Evolutionary conservation across 2,797 vertebrate genomes (phyloP), one percentile per base, ranked within the genome.

Genomic region (Salarias fasciatus): DNA sequence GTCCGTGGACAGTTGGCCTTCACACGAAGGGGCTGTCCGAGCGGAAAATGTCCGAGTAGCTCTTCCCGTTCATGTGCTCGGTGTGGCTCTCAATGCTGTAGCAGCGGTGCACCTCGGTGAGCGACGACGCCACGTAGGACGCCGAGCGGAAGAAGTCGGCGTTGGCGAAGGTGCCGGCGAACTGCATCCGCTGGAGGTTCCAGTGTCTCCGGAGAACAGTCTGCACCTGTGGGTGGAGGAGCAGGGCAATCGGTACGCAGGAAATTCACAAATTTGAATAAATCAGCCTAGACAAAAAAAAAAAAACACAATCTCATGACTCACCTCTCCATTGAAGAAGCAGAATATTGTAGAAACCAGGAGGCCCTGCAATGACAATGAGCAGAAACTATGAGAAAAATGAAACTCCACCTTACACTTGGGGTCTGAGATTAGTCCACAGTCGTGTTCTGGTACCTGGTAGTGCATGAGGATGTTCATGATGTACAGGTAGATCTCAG

Each of bases 271-370:
- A 24, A 24, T 24, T 24, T 24, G 18, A 18, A 24, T 24, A 18
- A 24, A 24, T 24, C 18, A 18, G 24, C 18, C 18, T n/a, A n/a
- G n/a, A n/a, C 33, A 9, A 33, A 6, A 9, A 3, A 9, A 9
- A 6, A 31, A 9, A 35, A 9, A 9, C 2, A 6, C 1, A 6
- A 35, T 33, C 24, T 61, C 2, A 33, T 45, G 11, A 63, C 90
- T 91, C 93, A 97, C 96, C 94, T 98, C 96, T 37, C 96, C 96
- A 24, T 98, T 98, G 80, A 98, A 98, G 88, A 98, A 98, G 87
- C 96, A 98, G 91, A 96, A 98, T 79, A 98, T 98, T 9, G 96
- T 98, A 43, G 96, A 94, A 64, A 98, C 96, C 82, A 98, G 72
- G 10, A 98, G 91, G 56, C 96, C 96, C 96, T 98, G 86, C 72